Percentiles rank a stretch among this genome's conserved stretches.
phyloP scores from a whole-genome alignment of 2,113 vertebrate species.

The Notarius quadriscutis region DNA sequence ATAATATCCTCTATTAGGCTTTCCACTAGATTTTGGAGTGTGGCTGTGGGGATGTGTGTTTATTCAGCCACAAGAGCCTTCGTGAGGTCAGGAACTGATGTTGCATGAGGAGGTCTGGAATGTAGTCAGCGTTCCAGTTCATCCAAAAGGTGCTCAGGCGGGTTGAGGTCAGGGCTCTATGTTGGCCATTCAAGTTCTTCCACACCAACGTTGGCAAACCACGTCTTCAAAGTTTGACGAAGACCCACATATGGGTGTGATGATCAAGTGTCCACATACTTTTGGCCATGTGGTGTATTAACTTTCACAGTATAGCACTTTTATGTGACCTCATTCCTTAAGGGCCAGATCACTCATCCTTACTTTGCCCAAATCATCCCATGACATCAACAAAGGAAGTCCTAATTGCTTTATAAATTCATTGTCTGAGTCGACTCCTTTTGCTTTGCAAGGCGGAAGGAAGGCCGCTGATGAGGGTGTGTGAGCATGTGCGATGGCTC shows the following conservation, averaged over 20 bases:
- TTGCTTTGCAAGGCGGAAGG: slow-evolving; percentile 43
- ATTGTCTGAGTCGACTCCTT: slow-evolving; percentile 6
- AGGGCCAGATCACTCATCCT: slow-evolving; percentile 22
- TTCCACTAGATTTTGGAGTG: neutral
- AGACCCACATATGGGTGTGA: neutral
- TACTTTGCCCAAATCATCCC: neutral
- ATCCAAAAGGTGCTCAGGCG: neutral
- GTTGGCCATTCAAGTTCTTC: neutral
- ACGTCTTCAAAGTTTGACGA: neutral
- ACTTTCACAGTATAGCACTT: neutral
- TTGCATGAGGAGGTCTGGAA: neutral
- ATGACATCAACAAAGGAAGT: slow-evolving; percentile 35
- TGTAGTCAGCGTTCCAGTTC: neutral
- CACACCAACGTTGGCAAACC: neutral
- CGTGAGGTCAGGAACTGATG: neutral
- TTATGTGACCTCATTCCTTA: neutral
- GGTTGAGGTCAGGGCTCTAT: neutral
- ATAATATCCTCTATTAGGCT: neutral
- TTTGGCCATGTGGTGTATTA: neutral
- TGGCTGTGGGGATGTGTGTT: neutral
- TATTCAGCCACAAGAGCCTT: neutral
- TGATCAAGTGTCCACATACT: neutral
- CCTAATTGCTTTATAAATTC: slow-evolving; percentile 38
- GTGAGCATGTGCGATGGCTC: slow-evolving; percentile 34
- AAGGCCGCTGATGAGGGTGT: slow-evolving; percentile 52